These are phyloP conservation scores for Eonycteris spelaea DNA, from an alignment of 2,113 vertebrate species.

Conservation along the genomic window DNA sequence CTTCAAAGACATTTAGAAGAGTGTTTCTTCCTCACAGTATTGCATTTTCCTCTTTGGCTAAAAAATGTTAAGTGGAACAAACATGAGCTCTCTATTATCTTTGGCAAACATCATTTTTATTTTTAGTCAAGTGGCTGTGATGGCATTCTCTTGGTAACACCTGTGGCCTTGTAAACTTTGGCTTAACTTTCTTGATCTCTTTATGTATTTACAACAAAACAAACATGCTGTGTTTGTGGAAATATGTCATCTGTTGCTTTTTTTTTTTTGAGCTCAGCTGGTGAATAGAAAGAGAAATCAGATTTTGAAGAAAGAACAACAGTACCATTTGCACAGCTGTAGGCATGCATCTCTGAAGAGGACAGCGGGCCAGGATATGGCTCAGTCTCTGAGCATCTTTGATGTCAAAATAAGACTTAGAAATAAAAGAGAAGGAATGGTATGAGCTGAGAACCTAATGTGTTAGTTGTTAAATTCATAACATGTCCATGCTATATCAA, in stretches of 20 bases:
- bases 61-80: slow-evolving; percentile 4
- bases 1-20: slow-evolving; percentile 1
- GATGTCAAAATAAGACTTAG: background rate
- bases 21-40: background rate
- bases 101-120: background rate
- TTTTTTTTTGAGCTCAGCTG: slow-evolving; percentile 57
- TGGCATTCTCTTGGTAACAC: slow-evolving; percentile 7
- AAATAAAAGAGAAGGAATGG: background rate
- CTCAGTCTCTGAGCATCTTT: background rate
- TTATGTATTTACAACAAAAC: slow-evolving; percentile 56
- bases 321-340: background rate
- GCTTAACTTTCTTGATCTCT: slow-evolving; percentile 47
- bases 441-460: background rate
- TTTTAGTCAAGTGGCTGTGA: slow-evolving; percentile 7
- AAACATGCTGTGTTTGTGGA: slow-evolving; percentile 35
- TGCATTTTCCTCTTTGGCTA: background rate
- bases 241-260: slow-evolving; percentile 58
- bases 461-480: background rate
- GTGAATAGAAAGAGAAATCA: background rate
- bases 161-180: slow-evolving; percentile 38
- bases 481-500: rapidly evolving
- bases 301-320: slow-evolving; percentile 6
- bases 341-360: background rate
- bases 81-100: slow-evolving; percentile 22
- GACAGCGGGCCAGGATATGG: background rate